phyloP scores from a whole-genome alignment of 2,888 invertebrate species.

The Orchestes rusci region DNA sequence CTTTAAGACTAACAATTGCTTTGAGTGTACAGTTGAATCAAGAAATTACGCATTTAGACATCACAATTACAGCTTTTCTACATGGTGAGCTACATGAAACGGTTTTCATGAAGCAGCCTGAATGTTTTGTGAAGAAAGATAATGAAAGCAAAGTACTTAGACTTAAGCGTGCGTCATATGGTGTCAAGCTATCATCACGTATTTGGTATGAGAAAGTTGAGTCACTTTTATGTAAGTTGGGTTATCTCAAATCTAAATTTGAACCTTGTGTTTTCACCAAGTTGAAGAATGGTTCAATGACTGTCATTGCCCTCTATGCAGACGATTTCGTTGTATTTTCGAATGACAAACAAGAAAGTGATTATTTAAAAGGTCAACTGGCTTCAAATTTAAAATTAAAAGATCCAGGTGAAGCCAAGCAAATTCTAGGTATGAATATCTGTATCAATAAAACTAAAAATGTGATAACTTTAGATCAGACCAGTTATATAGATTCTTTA shows the following conservation, averaged over 20 bases:
- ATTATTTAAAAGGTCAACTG: conserved; percentile 19
- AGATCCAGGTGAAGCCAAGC: conserved; percentile 17
- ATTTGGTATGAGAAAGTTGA: conserved; percentile 24
- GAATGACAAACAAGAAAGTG: conserved; percentile 18
- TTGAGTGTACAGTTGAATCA: conserved; percentile 23
- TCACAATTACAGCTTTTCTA: conserved; percentile 30
- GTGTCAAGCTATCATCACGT: conserved; percentile 24
- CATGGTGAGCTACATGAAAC: no score
- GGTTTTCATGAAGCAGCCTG: no score
- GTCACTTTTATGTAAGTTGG: conserved; percentile 14
- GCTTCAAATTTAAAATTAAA: conserved; percentile 22
- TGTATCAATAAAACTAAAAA: no score
- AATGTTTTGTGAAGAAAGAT: conserved; percentile 18
- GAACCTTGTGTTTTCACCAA: conserved; percentile 25
- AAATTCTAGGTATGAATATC: no score
- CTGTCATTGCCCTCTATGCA: conserved; percentile 25
- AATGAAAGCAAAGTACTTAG: conserved; percentile 13
- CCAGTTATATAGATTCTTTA: conserved; percentile 7
- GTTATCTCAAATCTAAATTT: conserved; percentile 21
- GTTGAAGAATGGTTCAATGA: no score
- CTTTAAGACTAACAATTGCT: conserved; percentile 25
- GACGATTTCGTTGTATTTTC: conserved; percentile 29
- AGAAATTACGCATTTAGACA: conserved; percentile 24
- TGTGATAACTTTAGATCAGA: conserved; percentile 16
- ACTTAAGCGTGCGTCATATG: conserved; percentile 26